These are phyloP conservation scores for Chelon auratus DNA, from an alignment of 2,797 vertebrate genomes.

Conservation along the genomic window DNA sequence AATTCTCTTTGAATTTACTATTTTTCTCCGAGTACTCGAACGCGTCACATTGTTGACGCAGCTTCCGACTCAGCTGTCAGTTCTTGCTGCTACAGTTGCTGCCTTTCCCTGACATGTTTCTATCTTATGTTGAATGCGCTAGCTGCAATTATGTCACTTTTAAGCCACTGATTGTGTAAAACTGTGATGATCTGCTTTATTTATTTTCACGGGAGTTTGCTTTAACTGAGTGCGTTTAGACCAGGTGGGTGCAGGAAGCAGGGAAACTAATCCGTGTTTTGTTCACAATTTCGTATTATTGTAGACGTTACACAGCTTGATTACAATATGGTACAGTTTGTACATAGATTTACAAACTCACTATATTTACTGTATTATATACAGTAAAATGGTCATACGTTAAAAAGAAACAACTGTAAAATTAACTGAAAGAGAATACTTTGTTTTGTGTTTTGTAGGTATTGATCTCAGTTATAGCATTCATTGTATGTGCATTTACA, in stretches of 20 bases:
- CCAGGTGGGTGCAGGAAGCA: slow-evolving; percentile 38
- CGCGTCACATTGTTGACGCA: slow-evolving; percentile 59
- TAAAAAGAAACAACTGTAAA: neutral
- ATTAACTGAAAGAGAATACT: neutral
- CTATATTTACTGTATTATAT: neutral
- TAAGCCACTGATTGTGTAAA: neutral
- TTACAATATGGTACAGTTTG: neutral
- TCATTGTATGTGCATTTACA: too few relatives aligned
- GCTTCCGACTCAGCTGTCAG: slow-evolving; percentile 63
- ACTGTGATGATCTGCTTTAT: neutral
- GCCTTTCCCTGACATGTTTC: neutral
- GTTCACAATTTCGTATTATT: neutral
- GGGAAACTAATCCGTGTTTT: neutral
- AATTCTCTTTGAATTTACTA: neutral
- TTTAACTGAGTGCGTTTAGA: neutral
- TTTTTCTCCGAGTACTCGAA: slow-evolving; percentile 13
- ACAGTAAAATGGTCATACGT: neutral
- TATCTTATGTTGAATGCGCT: fast-evolving
- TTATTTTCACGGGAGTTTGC: neutral
- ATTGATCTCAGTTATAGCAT: neutral
- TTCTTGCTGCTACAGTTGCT: neutral
- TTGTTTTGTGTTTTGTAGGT: neutral
- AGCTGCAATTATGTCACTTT: neutral
- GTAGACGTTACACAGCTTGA: neutral
- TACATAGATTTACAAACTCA: neutral